Percentiles rank a stretch among this genome's conserved stretches.
These are phyloP conservation scores for Leuciscus waleckii DNA, from an alignment of 2,797 vertebrate genomes.

Conservation along the genomic window DNA sequence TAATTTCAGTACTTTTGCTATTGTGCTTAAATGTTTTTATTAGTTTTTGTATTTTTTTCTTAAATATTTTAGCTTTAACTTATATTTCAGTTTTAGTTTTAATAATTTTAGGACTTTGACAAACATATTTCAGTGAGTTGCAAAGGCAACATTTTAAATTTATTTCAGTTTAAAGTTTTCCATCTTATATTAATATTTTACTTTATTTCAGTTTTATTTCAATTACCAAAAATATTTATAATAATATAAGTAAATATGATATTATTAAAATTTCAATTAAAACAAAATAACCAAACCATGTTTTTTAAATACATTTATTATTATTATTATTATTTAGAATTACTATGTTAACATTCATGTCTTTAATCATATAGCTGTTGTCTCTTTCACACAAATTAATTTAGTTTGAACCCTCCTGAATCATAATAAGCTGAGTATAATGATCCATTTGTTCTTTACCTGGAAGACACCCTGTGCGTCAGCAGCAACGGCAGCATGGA, in stretches of 20 bases:
- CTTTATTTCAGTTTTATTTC: background rate
- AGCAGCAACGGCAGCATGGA: conserved; percentile 92
- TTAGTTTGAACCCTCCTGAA: background rate
- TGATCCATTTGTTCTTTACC: conserved; percentile 71
- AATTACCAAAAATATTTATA: background rate
- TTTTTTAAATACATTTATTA: background rate
- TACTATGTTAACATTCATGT: background rate
- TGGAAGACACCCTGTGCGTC: conserved; percentile 97
- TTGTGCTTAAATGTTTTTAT: background rate
- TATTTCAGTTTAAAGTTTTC: background rate
- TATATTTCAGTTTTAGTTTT: background rate
- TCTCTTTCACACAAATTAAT: background rate
- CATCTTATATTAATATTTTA: background rate
- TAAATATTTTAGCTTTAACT: background rate
- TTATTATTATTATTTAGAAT: background rate
- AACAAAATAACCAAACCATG: background rate
- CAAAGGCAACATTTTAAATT: background rate
- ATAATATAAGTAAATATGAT: background rate
- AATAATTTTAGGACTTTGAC: background rate
- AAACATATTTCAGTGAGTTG: background rate
- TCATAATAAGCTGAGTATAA: background rate
- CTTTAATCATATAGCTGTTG: background rate
- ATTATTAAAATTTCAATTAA: background rate
- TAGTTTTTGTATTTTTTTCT: background rate
- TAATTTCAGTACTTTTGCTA: background rate